Evolutionary conservation across 2,888 invertebrate genomes (phyloP).

Genomic region (Drepanosiphum platanoidis): DNA sequence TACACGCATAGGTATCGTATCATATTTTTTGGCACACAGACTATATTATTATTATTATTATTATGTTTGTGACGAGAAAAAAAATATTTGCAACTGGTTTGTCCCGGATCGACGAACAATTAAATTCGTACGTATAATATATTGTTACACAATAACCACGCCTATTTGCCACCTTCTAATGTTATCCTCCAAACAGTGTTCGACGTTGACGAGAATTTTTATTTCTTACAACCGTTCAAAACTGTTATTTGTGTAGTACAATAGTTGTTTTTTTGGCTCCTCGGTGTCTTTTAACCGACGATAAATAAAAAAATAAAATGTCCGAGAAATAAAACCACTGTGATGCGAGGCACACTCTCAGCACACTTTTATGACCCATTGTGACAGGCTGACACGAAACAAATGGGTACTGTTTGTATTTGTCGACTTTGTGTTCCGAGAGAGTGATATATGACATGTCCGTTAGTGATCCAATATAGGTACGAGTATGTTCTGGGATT

Average conservation of each 20-base stretch:
- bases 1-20: no score
- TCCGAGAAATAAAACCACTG: conserved; percentile 56
- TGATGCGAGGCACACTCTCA: conserved; percentile 38
- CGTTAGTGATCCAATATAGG: conserved; percentile 34
- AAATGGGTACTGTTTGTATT: conserved; percentile 55
- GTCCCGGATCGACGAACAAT: no score
- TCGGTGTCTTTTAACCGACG: conserved; percentile 31
- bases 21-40: no score
- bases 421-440: conserved; percentile 48
- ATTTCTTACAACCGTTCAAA: conserved; percentile 38
- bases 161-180: conserved; percentile 43
- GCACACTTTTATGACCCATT: conserved; percentile 58
- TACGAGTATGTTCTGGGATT: conserved; percentile 22
- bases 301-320: conserved; percentile 59
- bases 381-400: conserved; percentile 60
- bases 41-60: no score
- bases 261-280: conserved; percentile 50
- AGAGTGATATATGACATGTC: conserved; percentile 50
- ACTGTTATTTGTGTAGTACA: conserved; percentile 32
- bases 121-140: no score
- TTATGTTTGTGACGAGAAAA: no score
- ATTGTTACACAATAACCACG: conserved; percentile 15
- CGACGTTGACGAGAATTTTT: conserved; percentile 26
- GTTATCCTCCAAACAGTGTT: conserved; percentile 1
- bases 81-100: no score